phyloP scores from a whole-genome alignment of 1,140 invertebrate genomes.

The Tachypleus tridentatus region DNA sequence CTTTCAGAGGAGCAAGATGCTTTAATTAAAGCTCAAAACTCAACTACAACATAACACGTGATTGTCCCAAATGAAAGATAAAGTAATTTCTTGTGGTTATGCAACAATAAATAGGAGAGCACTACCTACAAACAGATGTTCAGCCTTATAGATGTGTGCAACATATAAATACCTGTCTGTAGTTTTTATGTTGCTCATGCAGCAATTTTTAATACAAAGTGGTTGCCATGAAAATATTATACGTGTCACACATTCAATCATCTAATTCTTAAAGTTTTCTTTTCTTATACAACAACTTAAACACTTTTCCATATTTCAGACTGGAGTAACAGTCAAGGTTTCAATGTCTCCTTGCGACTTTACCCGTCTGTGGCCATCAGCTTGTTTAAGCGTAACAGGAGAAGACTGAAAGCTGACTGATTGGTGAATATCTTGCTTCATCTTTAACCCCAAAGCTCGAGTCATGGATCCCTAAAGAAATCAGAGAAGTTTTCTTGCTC shows the following conservation, averaged over 20 bases:
- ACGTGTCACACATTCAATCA: background rate
- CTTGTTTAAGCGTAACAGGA: constrained; percentile 29
- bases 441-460: constrained; percentile 53
- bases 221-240: too few relatives aligned
- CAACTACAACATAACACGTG: too few relatives aligned
- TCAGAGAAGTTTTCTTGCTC: constrained; percentile 3
- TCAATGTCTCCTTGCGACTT: constrained; percentile 60
- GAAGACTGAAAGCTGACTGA: constrained; percentile 21
- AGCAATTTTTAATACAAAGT: too few relatives aligned
- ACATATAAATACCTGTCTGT: too few relatives aligned
- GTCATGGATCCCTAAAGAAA: constrained; percentile 56
- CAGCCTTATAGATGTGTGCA: too few relatives aligned
- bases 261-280: background rate
- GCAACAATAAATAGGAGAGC: too few relatives aligned
- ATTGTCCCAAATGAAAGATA: too few relatives aligned
- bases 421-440: constrained; percentile 39
- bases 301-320: constrained; percentile 10
- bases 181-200: too few relatives aligned
- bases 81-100: too few relatives aligned
- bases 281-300: background rate
- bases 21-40: too few relatives aligned
- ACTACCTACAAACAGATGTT: too few relatives aligned
- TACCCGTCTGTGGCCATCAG: constrained; percentile 50
- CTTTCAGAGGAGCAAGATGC: too few relatives aligned
- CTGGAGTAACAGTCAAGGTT: constrained; percentile 26